Percentiles rank a stretch among this genome's conserved stretches.
These are phyloP conservation scores for Diuraphis noxia DNA, from an alignment of 1,140 invertebrate species.

Conservation along the genomic window DNA sequence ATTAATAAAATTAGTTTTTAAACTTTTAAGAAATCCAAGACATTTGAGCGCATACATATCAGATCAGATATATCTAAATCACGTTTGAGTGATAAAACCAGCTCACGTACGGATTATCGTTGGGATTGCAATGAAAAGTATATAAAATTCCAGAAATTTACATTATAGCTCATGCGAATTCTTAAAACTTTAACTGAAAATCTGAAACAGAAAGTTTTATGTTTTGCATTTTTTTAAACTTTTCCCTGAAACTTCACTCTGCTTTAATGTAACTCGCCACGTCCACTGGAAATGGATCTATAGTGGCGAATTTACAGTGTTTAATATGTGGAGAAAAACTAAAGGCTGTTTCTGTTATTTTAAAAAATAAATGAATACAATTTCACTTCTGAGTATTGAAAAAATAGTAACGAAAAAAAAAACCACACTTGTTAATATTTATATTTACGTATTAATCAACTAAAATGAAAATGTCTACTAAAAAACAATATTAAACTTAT, in stretches of 20 bases:
- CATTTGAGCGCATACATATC: background rate
- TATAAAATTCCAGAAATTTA: constrained; percentile 46
- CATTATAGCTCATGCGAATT: constrained; percentile 34
- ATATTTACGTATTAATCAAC: background rate
- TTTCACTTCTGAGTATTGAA: background rate
- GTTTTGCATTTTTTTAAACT: constrained; percentile 6
- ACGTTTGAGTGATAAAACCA: constrained; percentile 50
- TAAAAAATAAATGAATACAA: background rate
- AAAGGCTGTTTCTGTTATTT: background rate
- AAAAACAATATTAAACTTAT: background rate
- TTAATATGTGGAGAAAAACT: background rate
- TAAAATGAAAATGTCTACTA: background rate
- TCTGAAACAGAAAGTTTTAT: constrained; percentile 36
- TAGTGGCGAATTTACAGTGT: background rate
- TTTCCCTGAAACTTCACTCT: background rate
- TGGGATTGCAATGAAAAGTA: constrained; percentile 33
- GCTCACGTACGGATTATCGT: constrained; percentile 40
- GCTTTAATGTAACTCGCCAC: background rate
- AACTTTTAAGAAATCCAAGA: constrained; percentile 6
- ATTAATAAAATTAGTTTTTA: constrained; percentile 10
- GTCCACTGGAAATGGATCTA: background rate
- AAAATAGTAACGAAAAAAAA: background rate
- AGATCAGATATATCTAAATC: constrained; percentile 6
- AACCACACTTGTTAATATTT: background rate
- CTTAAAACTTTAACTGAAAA: constrained; percentile 43